Percentiles rank a stretch among this genome's conserved stretches.
Conservation (phyloP, 2,888 invertebrate species). For the Heteropelma amictum region DNA sequence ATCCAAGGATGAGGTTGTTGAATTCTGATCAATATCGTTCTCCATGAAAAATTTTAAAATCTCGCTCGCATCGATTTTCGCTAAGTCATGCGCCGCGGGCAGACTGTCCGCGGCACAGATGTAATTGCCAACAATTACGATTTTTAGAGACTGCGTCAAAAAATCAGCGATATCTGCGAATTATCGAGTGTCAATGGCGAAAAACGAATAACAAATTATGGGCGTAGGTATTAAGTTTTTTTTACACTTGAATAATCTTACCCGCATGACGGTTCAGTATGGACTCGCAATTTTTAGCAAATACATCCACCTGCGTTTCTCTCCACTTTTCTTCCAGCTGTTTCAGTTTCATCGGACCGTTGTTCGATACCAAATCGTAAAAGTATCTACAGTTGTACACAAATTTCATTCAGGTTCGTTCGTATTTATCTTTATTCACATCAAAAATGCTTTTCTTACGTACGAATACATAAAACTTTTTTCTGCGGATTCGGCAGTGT, state of each 20-base stretch:
- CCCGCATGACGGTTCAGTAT: slow-evolving; percentile 43
- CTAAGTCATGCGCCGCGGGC: slow-evolving; percentile 50
- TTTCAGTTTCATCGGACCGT: slow-evolving; percentile 52
- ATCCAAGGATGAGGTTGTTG: slow-evolving; percentile 27
- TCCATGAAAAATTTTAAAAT: slow-evolving; percentile 36
- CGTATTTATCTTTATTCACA: neutral
- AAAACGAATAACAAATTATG: neutral
- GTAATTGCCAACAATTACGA: slow-evolving; percentile 56
- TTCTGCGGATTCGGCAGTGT: slow-evolving; percentile 13
- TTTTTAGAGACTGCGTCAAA: slow-evolving; percentile 60
- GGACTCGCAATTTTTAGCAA: slow-evolving; percentile 38
- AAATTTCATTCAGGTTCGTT: neutral
- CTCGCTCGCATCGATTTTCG: slow-evolving; percentile 22
- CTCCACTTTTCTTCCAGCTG: slow-evolving; percentile 55
- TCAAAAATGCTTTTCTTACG: slow-evolving; percentile 19
- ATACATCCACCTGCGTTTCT: slow-evolving; percentile 37
- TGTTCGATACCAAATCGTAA: slow-evolving; percentile 57
- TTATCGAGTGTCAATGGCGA: neutral
- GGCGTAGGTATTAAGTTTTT: neutral
- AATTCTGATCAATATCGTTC: slow-evolving; percentile 26
- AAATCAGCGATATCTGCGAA: slow-evolving; percentile 61
- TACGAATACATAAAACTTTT: slow-evolving; percentile 61
- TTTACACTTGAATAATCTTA: slow-evolving; percentile 15
- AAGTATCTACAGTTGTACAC: slow-evolving; percentile 61
- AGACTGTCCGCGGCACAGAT: slow-evolving; percentile 53